phyloP scores from a whole-genome alignment of 2,888 invertebrate genomes.

The Hypercompe scribonia region DNA sequence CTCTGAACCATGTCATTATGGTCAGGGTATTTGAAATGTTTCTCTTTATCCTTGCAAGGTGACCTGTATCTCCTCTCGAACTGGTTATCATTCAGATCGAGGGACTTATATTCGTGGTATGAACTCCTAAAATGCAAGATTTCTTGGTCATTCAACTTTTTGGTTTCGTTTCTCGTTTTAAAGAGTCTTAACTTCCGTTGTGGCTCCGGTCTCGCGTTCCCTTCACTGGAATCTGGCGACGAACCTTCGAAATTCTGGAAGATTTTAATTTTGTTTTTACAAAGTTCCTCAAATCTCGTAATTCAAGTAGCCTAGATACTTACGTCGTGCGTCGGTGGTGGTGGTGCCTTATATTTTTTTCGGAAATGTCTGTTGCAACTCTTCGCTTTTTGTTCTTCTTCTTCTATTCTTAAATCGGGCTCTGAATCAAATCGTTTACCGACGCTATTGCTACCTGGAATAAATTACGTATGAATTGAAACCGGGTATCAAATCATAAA shows the following conservation, averaged over 20 bases:
- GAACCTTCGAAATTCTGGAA: slow-evolving; percentile 82
- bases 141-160: slow-evolving; percentile 82
- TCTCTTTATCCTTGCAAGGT: slow-evolving; percentile 80
- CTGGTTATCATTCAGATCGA: slow-evolving; percentile 72
- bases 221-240: slow-evolving; percentile 87
- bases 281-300: not conserved
- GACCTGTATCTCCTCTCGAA: slow-evolving; percentile 81
- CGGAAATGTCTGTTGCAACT: slow-evolving; percentile 86
- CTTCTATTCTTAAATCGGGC: slow-evolving; percentile 88
- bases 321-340: slow-evolving; percentile 84
- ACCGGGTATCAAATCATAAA: not conserved
- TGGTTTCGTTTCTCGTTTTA: slow-evolving; percentile 91
- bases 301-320: slow-evolving; percentile 48
- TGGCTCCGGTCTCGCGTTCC: slow-evolving; percentile 81
- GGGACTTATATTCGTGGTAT: slow-evolving; percentile 75
- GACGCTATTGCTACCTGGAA: slow-evolving; percentile 67
- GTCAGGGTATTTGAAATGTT: slow-evolving; percentile 78
- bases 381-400: slow-evolving; percentile 76
- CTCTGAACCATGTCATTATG: slow-evolving; percentile 78
- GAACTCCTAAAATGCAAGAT: slow-evolving; percentile 69
- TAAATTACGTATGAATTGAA: not conserved
- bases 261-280: not conserved
- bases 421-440: slow-evolving; percentile 90
- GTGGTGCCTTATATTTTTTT: slow-evolving; percentile 92
- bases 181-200: slow-evolving; percentile 89